Base-by-base conservation (phyloP, 2,888 invertebrate species). In the Pelosia muscerda region DNA sequence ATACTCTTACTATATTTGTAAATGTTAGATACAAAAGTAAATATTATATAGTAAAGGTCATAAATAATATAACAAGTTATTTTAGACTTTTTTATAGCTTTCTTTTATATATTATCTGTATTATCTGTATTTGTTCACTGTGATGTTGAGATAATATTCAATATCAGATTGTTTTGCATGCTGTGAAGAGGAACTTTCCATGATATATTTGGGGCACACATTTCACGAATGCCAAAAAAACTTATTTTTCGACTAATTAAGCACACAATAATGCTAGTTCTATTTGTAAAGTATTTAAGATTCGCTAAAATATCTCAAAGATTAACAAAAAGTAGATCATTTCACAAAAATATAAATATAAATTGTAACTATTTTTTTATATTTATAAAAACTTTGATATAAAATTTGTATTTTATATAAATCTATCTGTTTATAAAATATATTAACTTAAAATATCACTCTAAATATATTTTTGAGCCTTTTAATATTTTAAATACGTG, bases 251-350 rank as follows among this genome's bases (percentile, higher is more conserved):
- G 59, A 53, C 25, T 69, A 59, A 68, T 81, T 59, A 58, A 60
- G 71, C 69, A 70, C 69, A 71, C 63, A 69, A 72, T 66, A 68
- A 66, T 75, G 71, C 63, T 72, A 65, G 63, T 34, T 68, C 58
- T 72, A 69, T 31, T 68, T 78, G 58, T 74, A 69, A 70, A 63
- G 67, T 71, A 71, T 69, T 62, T 69, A 81, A n/a, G 81, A 82
- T 83, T 81, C 78, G 68, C 77, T 84, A 82, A 81, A 83, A 84
- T 83, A 85, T 81, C 78, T 82, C 70, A 79, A 81, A 77, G 79
- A 79, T 80, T 83, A 85, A 85, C 83, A 81, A 78, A 67, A 72
- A 73, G 82, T 80, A 81, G 75, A 81, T 79, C 73, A 69, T 73
- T 73, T 57, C 70, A 66, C 56, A 74, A 66, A 69, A 66, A 64